Evolutionary conservation across 2,113 vertebrate genomes (phyloP).

Genomic region (Hypocryptadius cinnamomeus): DNA sequence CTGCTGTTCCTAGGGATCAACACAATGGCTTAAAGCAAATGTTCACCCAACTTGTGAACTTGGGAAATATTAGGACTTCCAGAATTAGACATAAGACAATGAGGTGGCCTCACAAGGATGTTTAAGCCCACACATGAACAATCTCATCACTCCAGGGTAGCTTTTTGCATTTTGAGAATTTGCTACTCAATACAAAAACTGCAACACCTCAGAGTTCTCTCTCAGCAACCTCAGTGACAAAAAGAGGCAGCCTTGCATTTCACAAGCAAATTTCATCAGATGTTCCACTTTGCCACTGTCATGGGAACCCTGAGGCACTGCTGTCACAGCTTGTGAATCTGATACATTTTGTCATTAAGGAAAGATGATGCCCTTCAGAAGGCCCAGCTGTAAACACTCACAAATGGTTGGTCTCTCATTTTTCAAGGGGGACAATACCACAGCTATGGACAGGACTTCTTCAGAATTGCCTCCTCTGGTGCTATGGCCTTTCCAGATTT

Average conservation of each 20-base stretch:
- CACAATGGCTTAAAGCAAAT: not conserved
- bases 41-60: not conserved
- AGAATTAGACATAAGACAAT: not conserved
- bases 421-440: not conserved
- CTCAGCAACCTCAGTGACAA: not conserved
- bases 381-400: not conserved
- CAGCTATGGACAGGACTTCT: not conserved
- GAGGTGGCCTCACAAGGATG: not conserved
- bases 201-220: not conserved
- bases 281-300: not conserved
- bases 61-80: not conserved
- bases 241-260: not conserved
- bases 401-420: not conserved
- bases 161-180: not conserved
- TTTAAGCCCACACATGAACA: not conserved
- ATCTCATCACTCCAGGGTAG: not conserved
- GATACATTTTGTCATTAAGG: not conserved
- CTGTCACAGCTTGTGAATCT: not conserved
- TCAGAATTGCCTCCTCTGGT: not conserved
- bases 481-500: not conserved
- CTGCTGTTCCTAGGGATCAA: not conserved
- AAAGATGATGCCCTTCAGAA: not conserved
- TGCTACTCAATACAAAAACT: not conserved
- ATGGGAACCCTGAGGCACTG: not conserved
- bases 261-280: not conserved